Percentiles rank a stretch among this genome's conserved stretches.
These are phyloP conservation scores for Semicossyphus pulcher DNA, from an alignment of 2,113 vertebrate genomes.

Conservation along the genomic window DNA sequence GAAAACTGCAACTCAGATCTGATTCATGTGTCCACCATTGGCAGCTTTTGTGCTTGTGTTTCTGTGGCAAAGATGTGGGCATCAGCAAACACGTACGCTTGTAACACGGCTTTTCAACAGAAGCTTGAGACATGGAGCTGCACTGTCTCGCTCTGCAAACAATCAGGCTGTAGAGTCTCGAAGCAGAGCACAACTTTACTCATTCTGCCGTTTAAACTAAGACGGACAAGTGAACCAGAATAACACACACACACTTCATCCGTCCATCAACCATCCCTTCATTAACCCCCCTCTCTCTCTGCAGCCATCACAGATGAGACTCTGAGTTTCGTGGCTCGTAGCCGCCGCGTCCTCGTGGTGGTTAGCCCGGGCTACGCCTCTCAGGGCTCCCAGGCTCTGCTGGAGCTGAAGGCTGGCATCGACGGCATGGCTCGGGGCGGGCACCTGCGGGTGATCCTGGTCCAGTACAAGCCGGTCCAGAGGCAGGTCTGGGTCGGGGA, in stretches of 20 bases:
- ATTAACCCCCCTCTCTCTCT: slow-evolving; percentile 69
- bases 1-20: no score
- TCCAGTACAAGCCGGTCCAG: slow-evolving; percentile 90
- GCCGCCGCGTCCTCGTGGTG: slow-evolving; percentile 93
- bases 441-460: slow-evolving; percentile 92
- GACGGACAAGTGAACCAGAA: not conserved
- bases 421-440: slow-evolving; percentile 90
- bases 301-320: slow-evolving; percentile 98
- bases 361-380: slow-evolving; percentile 91
- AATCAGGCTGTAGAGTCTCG: no score
- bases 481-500: slow-evolving; percentile 88
- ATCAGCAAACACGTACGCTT: no score
- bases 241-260: not conserved
- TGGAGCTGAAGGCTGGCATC: slow-evolving; percentile 96
- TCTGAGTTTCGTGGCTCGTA: slow-evolving; percentile 94
- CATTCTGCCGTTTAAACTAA: not conserved
- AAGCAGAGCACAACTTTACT: not conserved
- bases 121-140: no score
- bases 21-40: no score
- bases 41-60: no score
- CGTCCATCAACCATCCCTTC: slow-evolving; percentile 11
- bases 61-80: no score
- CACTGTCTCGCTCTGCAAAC: no score
- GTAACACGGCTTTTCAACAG: no score
- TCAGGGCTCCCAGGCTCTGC: slow-evolving; percentile 92